Base-by-base conservation (phyloP, 2,113 vertebrate species). In the Pachypanchax playfairii region DNA sequence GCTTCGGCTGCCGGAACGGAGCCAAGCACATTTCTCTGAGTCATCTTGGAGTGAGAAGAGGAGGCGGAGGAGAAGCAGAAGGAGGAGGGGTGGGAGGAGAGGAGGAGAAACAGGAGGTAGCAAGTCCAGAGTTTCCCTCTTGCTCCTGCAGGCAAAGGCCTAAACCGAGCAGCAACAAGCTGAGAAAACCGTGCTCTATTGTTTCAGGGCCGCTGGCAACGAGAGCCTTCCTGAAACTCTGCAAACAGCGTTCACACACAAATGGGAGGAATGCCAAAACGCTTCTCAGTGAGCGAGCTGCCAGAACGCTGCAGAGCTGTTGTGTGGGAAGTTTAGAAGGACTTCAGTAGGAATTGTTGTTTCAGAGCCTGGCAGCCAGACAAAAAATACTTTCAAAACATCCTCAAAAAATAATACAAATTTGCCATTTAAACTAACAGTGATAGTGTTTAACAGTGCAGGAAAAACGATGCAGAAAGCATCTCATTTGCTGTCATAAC, bases 1-100 rank as follows among this genome's bases (percentile, higher is more conserved):
- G 67, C 53, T 76, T 59, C 70, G 65, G 81, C 65, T 77, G 71
- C 20, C 8, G 75, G 70, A 84, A 64, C 13, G 0, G 42, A 66
- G 85, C 84, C 87, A 80, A 90, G 87, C 89, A 89, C 88, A 90
- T 89, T 90, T 90, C 82, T 90, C 80, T 91, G 90, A 91, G 80
- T 91, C 90, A 91, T 90, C 86, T 58, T 50, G 44, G 36, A 33
- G 48, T 38, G 21, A 28, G 22, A 10, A 36, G 22, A 53, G 56
- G 42, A 43, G 54, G 15, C 44, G 21, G 18, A 52, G 48, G 21
- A 21, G 39, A 38, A 44, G 51, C 6, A 21, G 29, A 1, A 25
- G 38, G 59, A 36, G 10, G 53, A 21, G 38, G 42, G 26, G 68
- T 31, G 55, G 18, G 36, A 35, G 26, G 68, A 29, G 55, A 54